These are phyloP conservation scores for Abrostola tripartita DNA, from an alignment of 2,888 invertebrate genomes.

Conservation along the genomic window DNA sequence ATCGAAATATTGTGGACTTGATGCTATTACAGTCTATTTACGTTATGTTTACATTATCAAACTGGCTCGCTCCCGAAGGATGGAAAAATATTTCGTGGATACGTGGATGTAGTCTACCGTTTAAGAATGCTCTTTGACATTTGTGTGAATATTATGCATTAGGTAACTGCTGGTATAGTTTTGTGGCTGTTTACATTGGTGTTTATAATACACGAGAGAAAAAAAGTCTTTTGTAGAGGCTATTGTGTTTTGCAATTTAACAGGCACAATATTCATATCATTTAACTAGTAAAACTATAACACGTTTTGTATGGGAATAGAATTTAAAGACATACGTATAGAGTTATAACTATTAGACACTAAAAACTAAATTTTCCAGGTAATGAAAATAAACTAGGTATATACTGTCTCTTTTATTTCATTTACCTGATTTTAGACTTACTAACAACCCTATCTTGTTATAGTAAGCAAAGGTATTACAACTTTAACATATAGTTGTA, in stretches of 20 bases:
- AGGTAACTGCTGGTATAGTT: not conserved
- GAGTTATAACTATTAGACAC: no score
- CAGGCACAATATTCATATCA: no score
- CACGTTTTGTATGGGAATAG: no score
- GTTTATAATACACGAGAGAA: not conserved
- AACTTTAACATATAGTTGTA: not conserved
- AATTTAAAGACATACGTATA: no score
- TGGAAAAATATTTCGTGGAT: slow-evolving; percentile 24
- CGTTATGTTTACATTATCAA: slow-evolving; percentile 59
- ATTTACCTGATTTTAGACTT: no score
- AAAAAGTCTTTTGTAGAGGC: not conserved
- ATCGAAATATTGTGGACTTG: slow-evolving; percentile 68
- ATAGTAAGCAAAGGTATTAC: not conserved
- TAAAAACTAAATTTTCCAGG: no score
- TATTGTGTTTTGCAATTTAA: no score
- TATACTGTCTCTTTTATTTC: no score
- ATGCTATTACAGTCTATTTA: slow-evolving; percentile 52
- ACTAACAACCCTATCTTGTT: not conserved
- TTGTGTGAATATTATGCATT: slow-evolving; percentile 5
- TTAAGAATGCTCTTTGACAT: slow-evolving; percentile 2
- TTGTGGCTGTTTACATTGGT: not conserved
- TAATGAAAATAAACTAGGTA: no score
- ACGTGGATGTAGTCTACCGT: not conserved
- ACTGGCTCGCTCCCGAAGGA: slow-evolving; percentile 35
- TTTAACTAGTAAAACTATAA: no score